These are phyloP conservation scores for Podiceps cristatus DNA, from an alignment of 2,113 vertebrate genomes.

Conservation along the genomic window DNA sequence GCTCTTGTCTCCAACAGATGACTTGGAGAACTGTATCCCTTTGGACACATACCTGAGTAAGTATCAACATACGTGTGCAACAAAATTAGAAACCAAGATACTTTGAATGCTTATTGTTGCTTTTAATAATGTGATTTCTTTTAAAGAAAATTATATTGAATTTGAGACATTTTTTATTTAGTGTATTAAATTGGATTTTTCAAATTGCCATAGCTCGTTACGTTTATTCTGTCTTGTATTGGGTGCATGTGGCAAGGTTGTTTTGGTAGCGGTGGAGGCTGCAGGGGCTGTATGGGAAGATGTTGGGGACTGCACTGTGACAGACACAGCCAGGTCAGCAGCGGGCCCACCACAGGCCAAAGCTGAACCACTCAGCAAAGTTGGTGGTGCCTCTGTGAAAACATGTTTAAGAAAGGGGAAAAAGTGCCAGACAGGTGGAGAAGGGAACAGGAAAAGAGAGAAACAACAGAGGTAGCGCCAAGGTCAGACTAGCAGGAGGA, in stretches of 20 bases:
- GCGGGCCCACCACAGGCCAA: fast-evolving
- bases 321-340: background rate
- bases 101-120: background rate
- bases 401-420: background rate
- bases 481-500: background rate
- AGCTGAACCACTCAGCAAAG: background rate
- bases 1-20: slow-evolving; percentile 90
- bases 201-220: background rate
- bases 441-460: background rate
- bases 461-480: background rate
- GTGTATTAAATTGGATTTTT: background rate
- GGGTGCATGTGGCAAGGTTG: background rate
- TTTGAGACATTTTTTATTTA: background rate
- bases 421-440: background rate
- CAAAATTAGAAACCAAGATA: background rate
- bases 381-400: background rate
- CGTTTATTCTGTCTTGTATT: background rate
- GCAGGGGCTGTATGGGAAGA: background rate
- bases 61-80: slow-evolving; percentile 34
- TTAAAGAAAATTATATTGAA: background rate
- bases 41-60: slow-evolving; percentile 93
- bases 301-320: background rate
- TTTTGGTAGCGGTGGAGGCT: background rate
- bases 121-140: background rate
- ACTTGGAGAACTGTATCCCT: slow-evolving; percentile 93